Evolutionary conservation across 2,113 vertebrate species (phyloP).

Genomic region (Copsychus sechellarum): DNA sequence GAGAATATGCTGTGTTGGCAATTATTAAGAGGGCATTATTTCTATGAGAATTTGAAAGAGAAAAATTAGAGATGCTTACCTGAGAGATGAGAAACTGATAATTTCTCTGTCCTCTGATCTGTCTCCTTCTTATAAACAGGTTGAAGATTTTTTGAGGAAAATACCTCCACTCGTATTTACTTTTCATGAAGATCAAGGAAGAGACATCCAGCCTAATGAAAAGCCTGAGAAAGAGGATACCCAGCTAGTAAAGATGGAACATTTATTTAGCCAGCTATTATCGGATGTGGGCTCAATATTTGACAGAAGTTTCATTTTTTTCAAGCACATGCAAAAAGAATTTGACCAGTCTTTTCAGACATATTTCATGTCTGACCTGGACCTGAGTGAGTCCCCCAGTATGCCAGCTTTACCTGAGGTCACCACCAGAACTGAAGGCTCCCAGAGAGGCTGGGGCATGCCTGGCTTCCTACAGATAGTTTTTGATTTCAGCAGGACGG

Average conservation of each 20-base stretch:
- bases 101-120: not conserved
- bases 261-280: conserved; percentile 77
- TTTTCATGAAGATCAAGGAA: conserved; percentile 57
- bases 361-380: conserved; percentile 75
- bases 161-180: conserved; percentile 77
- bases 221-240: conserved; percentile 64
- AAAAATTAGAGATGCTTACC: not conserved
- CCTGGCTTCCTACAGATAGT: conserved; percentile 81
- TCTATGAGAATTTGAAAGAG: not conserved
- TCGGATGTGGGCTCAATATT: conserved; percentile 74
- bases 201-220: conserved; percentile 58
- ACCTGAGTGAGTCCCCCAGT: conserved; percentile 34
- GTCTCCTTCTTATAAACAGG: conserved; percentile 63
- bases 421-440: conserved; percentile 38
- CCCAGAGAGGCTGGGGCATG: conserved; percentile 76
- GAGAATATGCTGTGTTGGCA: not conserved
- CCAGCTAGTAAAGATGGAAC: conserved; percentile 77
- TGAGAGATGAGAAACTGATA: not conserved
- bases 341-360: conserved; percentile 82
- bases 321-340: conserved; percentile 77
- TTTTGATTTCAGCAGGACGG: conserved; percentile 81
- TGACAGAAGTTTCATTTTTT: conserved; percentile 77
- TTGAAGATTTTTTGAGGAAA: conserved; percentile 81
- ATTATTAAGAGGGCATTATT: not conserved
- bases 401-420: conserved; percentile 52